Evolutionary conservation across 2,797 vertebrate genomes (phyloP), one percentile per base, ranked within the genome.

Genomic region (Chelonia mydas): DNA sequence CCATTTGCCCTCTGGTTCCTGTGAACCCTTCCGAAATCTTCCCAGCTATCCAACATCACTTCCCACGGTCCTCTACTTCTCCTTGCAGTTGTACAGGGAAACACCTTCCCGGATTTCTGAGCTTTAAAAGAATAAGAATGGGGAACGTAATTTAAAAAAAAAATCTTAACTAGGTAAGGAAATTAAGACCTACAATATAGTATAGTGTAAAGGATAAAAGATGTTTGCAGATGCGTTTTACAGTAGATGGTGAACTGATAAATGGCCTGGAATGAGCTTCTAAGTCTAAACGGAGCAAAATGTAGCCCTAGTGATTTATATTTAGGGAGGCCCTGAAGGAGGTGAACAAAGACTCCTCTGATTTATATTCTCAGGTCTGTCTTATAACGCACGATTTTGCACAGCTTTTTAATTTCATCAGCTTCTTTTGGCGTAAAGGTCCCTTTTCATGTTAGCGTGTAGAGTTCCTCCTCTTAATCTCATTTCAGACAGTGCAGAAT

Each of bases 281-380:
- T 61, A 55, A 0, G 0, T 87, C 28, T 84, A 41, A 86, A 82
- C 5, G 2, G 3, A 6, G 4, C 0, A 0, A 81, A 7, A 3
- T 65, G 1, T 72, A 80, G 90, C 11, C 2, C 3, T 21, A 21
- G 68, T 23, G 45, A 31, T 8, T 68, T 83, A 33, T 25, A 6
- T 79, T 92, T 50, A 61, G 51, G 51, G n/a, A 90, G 33, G 61
- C 25, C 28, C 19, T 74, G 28, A 28, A 80, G 25, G 80, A 91
- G 33, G 4, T 72, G 16, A 77, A 13, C 1, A 41, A 79, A 91
- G 23, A 7, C 31, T 89, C 79, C 68, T 51, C 21, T 65, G 6
- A 90, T 15, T 49, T 0, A 0, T 45, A 4, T 74, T 91, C 85
- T n/a, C 5, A 54, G 7, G 19, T 2, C 37, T 53, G 1, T 49